phyloP scores from a whole-genome alignment of 2,113 vertebrate genomes.

The Cheirogaleus medius region DNA sequence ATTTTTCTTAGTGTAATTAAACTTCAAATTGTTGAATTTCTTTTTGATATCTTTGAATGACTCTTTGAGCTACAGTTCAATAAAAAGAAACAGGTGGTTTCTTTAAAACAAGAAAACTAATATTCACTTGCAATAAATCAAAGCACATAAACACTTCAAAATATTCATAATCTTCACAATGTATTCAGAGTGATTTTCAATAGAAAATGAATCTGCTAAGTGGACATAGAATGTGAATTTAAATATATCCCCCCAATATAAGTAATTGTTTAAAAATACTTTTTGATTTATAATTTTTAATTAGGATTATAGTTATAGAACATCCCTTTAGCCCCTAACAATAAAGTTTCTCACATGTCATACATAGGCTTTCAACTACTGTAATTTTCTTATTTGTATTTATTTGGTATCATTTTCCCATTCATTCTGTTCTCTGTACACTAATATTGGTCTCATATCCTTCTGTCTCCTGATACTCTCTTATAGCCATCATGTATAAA shows the following conservation, averaged over 20 bases:
- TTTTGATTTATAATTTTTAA: constrained; percentile 38
- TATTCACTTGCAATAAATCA: constrained; percentile 9
- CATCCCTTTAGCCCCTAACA: not conserved
- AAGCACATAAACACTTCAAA: not conserved
- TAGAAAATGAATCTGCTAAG: not conserved
- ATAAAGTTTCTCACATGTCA: not conserved
- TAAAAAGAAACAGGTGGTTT: constrained; percentile 64
- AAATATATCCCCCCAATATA: not conserved
- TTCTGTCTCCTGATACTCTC: not conserved
- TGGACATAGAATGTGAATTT: not conserved
- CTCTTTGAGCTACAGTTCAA: constrained; percentile 86
- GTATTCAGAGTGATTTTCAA: not conserved
- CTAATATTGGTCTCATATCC: not conserved
- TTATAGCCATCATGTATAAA: not conserved
- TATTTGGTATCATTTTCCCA: not conserved
- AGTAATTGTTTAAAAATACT: constrained; percentile 3
- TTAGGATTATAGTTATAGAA: not conserved
- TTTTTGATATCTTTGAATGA: constrained; percentile 93
- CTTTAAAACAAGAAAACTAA: constrained; percentile 48
- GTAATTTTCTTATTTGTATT: constrained; percentile 20
- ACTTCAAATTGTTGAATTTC: constrained; percentile 94
- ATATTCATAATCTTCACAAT: constrained; percentile 36
- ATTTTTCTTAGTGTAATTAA: constrained; percentile 91
- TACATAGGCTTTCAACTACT: not conserved
- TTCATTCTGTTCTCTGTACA: not conserved